Evolutionary conservation across 1,140 invertebrate species (phyloP), one percentile per base, ranked within the genome.

Genomic region (Cherax destructor): DNA sequence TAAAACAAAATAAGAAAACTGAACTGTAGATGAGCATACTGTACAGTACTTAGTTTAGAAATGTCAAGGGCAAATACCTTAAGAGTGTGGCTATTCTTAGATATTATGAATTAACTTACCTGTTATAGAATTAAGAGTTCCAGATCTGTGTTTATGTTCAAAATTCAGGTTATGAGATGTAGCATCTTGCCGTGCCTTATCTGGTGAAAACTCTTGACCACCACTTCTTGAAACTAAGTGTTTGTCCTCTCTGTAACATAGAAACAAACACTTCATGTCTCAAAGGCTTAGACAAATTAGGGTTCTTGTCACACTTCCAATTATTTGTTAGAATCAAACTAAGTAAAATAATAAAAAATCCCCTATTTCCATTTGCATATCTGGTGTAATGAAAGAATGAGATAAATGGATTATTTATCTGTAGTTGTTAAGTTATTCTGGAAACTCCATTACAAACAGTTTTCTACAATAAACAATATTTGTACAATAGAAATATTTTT

Each of bases 181-280:
- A 16, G 98, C 97, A 94, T 98, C 98, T 94, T 97, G 96, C 10
- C 97, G 97, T 0, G 97, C 97, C 95, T 98, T 98, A 79, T 97
- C 97, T 1, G 98, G 97, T 69, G 97, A 97, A 94, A 98, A 98
- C 94, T 98, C 98, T 49, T 98, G 50, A 69, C 69, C 18, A 65
- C 88, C 76, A 84, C 91, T 50, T 90, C 91, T 65, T 3, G 91
- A 91, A 41, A 91, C 89, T 11, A 88, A 61, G 24, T 88, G 86
- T 49, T 93, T 83, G 76, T 88, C 83, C 47, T 89, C 83, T 41
- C 89, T 91, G 92, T 50, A 30, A 74, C 21, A 21, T 69, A 21
- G 21, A 69, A 21, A 69, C 65, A 74, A 30, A 74, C 7, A 3
- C 5, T 21, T 18, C 61, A 65, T 65, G 21, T 21, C 13, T 65